Base-by-base conservation (phyloP, 2,888 invertebrate genomes). In the Prenolepis imparis region DNA sequence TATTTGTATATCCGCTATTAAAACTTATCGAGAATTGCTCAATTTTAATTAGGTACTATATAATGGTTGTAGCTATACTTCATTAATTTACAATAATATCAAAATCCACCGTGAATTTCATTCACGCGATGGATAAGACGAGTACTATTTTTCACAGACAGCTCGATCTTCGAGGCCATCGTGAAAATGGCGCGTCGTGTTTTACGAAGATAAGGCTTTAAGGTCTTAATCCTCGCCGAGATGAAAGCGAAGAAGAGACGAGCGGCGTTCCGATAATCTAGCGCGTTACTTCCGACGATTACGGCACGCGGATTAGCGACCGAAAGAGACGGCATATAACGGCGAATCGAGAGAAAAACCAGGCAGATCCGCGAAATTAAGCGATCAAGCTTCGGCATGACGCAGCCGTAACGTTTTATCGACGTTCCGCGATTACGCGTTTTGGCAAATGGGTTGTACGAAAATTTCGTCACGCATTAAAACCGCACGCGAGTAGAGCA, bases 181-280 rank as follows among this genome's bases (percentile, higher is more conserved):
- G 82, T 75, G 72, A 70, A 75, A 83, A 82, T 59, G 67, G 84
- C 82, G 87, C 80, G 80, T 85, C 88, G 89, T 91, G 91, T 91
- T 90, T 86, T 83, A 83, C 84, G 81, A 84, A 88, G 91, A 91
- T 91, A 91, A 91, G 90, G 85, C 86, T 88, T 88, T 86, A 89
- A 89, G 86, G 91, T 88, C 87, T 89, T 91, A 91, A 91, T 91
- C 90, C 90, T 80, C 41, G 75, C 44, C 57, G 82, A 68, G 82
- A 68, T 68, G 68, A 61, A 66, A 81, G 55, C 44, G 67, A 18
- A 61, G 36, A 32, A 18, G 66, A 74, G 24, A 68, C 82, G 85
- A 80, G 59, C 67, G 77, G 55, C 74, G 78, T 78, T 73, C 83
- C 86, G 91, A 90, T 91, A 91, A 91, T 89, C 86, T 86, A 84